Percentiles rank a stretch among this genome's conserved stretches.
Conservation (phyloP, 2,888 invertebrate genomes). For the Epistrophe grossulariae region DNA sequence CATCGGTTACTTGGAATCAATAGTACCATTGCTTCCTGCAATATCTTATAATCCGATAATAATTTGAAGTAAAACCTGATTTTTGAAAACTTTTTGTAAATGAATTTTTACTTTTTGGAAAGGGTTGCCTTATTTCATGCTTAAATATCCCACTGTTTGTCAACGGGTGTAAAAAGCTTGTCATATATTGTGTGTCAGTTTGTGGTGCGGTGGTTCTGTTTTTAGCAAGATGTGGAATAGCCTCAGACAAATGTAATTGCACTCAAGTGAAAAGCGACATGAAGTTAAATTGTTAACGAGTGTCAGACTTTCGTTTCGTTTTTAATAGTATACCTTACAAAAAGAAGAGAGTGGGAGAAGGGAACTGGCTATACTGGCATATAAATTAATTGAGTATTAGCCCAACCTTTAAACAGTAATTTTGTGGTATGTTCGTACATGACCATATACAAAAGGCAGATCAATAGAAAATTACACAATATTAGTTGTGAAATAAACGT, state of each 20-base stretch:
- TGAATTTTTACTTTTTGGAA: no score
- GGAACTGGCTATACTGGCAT: neutral
- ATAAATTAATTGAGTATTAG: neutral
- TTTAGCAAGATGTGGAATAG: neutral
- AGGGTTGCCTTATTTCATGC: neutral
- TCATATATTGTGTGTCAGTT: neutral
- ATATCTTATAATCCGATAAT: no score
- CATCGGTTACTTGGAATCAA: no score
- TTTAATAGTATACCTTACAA: neutral
- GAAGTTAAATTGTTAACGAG: conserved; percentile 19
- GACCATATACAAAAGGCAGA: neutral
- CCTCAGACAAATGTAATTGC: conserved; percentile 19
- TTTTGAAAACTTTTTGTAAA: no score
- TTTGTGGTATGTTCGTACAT: neutral
- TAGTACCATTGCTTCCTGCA: no score
- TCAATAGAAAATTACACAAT: conserved; percentile 7
- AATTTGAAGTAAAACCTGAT: no score
- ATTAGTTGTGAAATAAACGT: neutral
- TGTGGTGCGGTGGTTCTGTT: neutral
- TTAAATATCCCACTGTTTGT: neutral
- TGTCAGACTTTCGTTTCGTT: neutral
- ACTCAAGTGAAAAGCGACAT: conserved; percentile 14
- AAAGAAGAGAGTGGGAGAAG: neutral
- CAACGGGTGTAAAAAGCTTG: neutral
- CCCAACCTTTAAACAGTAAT: neutral